Evolutionary conservation across 2,113 vertebrate species (phyloP), one percentile per base, ranked within the genome.

Genomic region (Hydropotes inermis): DNA sequence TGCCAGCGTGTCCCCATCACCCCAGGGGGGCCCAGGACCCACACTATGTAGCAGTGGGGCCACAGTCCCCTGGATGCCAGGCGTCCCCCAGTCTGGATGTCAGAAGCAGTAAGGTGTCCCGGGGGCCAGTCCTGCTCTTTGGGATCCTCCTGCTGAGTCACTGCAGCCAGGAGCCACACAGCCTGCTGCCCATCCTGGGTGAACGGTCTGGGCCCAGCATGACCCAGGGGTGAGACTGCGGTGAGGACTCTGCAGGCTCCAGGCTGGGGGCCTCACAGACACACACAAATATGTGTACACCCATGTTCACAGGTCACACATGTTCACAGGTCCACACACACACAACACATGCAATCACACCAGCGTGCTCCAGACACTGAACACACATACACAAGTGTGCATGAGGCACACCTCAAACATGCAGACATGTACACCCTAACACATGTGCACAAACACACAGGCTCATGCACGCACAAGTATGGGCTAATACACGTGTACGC

Each of bases 1-100:
- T 8, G 30, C 7, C 58, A 2, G 7, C 5, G 0, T 0, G 1
- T 7, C 25, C 23, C 25, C 17, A 0, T 36, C 15, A 25, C 7
- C 58, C 30, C 36, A 13, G 30, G 2, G 58, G 47, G 16, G 47
- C 76, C 28, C 19, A 7, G 52, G 84, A 30, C 25, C 9, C 4
- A 4, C 2, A 1, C 5, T 3, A 27, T 4, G n/a, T n/a, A 33
- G 50, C 45, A 3, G 11, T n/a, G 33, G 30, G 58, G 64, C 64
- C 82, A 50, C 1, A 2, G 1, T 23, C 13, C 17, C 7, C 3
- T 9, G n/a, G 17, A 28, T 0, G 7, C 87, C 36, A 23, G 36
- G 17, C 3, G 2, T 4, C 33, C 23, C 54, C 39, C 0, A n/a
- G 64, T 10, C 30, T 12, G 19, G 23, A 21, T 23, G 3, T 47